These are phyloP conservation scores for Calliphora vicina DNA, from an alignment of 1,140 invertebrate genomes.

Conservation along the genomic window DNA sequence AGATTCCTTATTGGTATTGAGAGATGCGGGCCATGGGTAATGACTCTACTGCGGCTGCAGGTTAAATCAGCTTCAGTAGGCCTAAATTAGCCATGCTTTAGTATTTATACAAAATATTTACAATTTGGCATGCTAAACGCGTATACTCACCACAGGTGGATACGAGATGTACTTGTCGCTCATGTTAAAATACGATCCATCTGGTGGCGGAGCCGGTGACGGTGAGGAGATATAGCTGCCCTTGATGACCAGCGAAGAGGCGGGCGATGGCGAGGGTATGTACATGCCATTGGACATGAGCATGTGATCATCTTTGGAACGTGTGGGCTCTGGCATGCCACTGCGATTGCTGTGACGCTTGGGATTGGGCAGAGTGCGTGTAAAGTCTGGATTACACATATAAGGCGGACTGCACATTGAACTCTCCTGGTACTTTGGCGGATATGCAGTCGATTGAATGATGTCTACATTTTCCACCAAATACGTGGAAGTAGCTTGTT, in stretches of 20 bases:
- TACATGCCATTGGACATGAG: constrained; percentile 57
- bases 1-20: constrained; percentile 8
- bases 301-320: constrained; percentile 59
- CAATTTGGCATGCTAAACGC: constrained; percentile 20
- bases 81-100: constrained; percentile 34
- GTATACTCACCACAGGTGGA: constrained; percentile 67
- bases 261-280: constrained; percentile 57
- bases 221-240: constrained; percentile 63
- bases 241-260: constrained; percentile 59
- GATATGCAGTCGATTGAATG: constrained; percentile 58
- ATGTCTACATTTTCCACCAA: constrained; percentile 59
- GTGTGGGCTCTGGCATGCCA: constrained; percentile 50
- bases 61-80: constrained; percentile 22
- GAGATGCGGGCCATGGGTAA: background rate
- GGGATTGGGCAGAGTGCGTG: constrained; percentile 56
- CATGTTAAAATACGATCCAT: constrained; percentile 83
- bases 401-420: constrained; percentile 59
- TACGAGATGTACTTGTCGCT: constrained; percentile 77
- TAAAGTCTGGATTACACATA: constrained; percentile 57
- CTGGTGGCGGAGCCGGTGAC: constrained; percentile 78
- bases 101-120: constrained; percentile 14
- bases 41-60: constrained; percentile 16
- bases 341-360: constrained; percentile 57
- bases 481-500: constrained; percentile 59
- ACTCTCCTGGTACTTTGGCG: constrained; percentile 60